These are phyloP conservation scores for Pollenia angustigena DNA, from an alignment of 2,888 invertebrate genomes.

Conservation along the genomic window DNA sequence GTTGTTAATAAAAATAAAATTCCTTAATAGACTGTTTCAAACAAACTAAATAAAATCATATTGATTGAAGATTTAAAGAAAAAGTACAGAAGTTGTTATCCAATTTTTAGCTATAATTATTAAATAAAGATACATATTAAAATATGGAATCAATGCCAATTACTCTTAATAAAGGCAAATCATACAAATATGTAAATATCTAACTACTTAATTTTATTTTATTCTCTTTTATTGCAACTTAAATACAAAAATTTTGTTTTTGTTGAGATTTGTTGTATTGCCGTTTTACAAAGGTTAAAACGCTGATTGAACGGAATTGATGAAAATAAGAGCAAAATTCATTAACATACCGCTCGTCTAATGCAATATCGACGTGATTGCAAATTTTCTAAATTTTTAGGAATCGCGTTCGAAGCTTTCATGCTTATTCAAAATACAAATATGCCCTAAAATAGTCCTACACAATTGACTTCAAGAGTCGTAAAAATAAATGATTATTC, in stretches of 20 bases:
- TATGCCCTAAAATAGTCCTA: no score
- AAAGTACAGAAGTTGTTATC: conserved; percentile 58
- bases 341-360: no score
- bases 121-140: conserved; percentile 50
- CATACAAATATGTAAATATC: conserved; percentile 42
- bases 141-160: conserved; percentile 52
- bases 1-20: neutral
- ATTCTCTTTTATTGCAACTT: neutral
- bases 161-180: conserved; percentile 44
- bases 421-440: no score
- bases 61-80: conserved; percentile 7
- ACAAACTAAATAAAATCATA: conserved; percentile 65
- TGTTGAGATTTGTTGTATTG: neutral
- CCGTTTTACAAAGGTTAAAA: no score
- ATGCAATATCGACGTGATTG: no score
- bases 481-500: no score
- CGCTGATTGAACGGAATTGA: no score
- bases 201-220: conserved; percentile 32
- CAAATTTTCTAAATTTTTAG: no score
- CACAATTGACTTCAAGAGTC: no score
- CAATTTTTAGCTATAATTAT: conserved; percentile 64
- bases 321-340: no score
- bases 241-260: neutral
- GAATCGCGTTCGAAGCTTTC: no score
- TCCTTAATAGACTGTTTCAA: conserved; percentile 1